Base-by-base conservation (phyloP, 2,113 vertebrate species). In the Neolamprologus caudopunctatus region DNA sequence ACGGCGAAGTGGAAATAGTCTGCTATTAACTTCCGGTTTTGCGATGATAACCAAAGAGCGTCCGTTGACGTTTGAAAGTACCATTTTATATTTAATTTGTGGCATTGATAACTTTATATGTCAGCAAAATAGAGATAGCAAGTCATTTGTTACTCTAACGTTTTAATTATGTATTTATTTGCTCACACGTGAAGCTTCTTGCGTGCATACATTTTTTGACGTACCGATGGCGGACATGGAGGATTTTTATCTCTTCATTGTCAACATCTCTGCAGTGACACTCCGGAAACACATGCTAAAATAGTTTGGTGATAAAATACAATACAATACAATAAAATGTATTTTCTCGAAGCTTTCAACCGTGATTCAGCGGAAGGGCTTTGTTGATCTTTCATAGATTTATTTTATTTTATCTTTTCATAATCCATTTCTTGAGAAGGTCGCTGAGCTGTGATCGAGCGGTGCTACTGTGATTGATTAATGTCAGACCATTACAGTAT, bases 241-340 rank as follows among this genome's bases (percentile, higher is more conserved):
- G 8, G 86, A 71, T 88, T 82, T 37, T 1, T 40, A 37, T 92
- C 84, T 88, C 84, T 24, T 80, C 0, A 1, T 28, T 9, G 9
- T 24, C 17, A 54, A 47, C 17, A 73, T 71, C 81, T 82, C 26
- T 82, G 86, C 10, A 26, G 4, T 4, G 21, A 35, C 53, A 82
- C 21, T 13, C 83, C 86, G 86, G 84, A 92, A 90, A 71, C 82
- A 45, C 68, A 17, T 13, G 17, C 5, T 19, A 28, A 58, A 51
- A 12, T 42, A 42, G 2, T 68, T 68, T 68, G 63, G 0, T 21
- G 19, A 40, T 37, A 68, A 40, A 37, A 68, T 68, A 40, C 12
- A 66, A 66, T 66, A 63, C 9, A 66, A 66, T 24, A 68, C 7
- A 71, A 71, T 68, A 40, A 21, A 26, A 71, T 26, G 12, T 9